Evolutionary conservation across 2,888 invertebrate species (phyloP).

Genomic region (Onchidella celtica): DNA sequence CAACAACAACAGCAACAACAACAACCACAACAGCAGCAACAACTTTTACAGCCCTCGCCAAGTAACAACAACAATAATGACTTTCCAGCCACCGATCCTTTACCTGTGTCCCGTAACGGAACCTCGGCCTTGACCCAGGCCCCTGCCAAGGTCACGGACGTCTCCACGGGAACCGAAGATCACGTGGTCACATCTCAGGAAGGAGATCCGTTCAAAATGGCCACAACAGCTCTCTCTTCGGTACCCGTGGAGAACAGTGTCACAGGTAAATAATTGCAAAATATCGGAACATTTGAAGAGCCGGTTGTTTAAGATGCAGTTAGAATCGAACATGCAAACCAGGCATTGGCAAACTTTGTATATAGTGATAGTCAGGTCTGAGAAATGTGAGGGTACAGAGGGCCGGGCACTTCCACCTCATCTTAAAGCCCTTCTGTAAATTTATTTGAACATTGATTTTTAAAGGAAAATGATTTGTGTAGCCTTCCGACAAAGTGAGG

Average conservation of each 20-base stretch:
- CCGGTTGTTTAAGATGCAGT: no score
- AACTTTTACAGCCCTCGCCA: not conserved
- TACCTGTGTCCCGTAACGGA: conserved; percentile 39
- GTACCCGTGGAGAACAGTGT: conserved; percentile 41
- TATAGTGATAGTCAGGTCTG: no score
- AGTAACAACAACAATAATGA: conserved; percentile 48
- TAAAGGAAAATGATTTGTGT: no score
- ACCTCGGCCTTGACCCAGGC: conserved; percentile 21
- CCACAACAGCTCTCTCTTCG: conserved; percentile 24
- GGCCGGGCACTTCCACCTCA: no score
- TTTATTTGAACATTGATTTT: no score
- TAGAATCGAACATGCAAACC: no score
- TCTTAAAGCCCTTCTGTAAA: no score
- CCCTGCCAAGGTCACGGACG: conserved; percentile 31
- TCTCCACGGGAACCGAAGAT: conserved; percentile 41
- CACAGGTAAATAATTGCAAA: conserved; percentile 44
- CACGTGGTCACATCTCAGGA: not conserved
- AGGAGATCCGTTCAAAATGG: conserved; percentile 26
- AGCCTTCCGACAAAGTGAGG: no score
- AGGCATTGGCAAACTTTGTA: no score
- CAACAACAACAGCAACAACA: conserved; percentile 35
- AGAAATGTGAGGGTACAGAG: no score
- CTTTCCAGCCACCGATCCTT: not conserved
- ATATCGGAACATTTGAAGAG: no score
- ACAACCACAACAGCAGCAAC: conserved; percentile 14